Evolutionary conservation across 1,140 invertebrate species (phyloP).

Genomic region (Copidosoma floridanum): DNA sequence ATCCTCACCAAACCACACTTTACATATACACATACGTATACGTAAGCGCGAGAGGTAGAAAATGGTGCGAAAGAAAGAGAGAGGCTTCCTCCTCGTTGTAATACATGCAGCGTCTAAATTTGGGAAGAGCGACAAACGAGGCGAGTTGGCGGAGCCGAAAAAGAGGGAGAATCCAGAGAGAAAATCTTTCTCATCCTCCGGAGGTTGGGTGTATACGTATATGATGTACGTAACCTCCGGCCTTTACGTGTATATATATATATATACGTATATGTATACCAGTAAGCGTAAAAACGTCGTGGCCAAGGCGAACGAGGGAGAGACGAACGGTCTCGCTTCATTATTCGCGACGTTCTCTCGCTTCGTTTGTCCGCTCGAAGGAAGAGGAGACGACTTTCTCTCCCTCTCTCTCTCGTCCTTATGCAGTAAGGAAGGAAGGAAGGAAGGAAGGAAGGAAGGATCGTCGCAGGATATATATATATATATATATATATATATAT

Average conservation of each 20-base stretch:
- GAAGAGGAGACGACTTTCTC: constrained; percentile 30
- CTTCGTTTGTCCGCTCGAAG: constrained; percentile 54
- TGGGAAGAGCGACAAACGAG: constrained; percentile 7
- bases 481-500: too few relatives aligned
- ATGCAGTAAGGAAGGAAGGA: constrained; percentile 33
- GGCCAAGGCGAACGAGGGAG: constrained; percentile 2
- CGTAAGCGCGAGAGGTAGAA: too few relatives aligned
- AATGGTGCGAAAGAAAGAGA: too few relatives aligned
- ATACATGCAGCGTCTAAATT: constrained; percentile 30
- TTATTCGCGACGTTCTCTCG: constrained; percentile 54
- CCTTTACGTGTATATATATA: constrained; percentile 22
- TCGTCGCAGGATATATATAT: too few relatives aligned
- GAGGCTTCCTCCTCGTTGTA: background rate
- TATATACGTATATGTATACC: constrained; percentile 8
- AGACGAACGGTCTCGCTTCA: constrained; percentile 53
- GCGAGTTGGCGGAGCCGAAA: background rate
- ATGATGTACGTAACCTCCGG: background rate
- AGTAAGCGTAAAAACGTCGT: background rate
- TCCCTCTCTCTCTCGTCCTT: constrained; percentile 35
- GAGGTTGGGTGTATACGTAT: too few relatives aligned
- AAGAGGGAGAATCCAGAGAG: background rate
- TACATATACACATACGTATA: too few relatives aligned
- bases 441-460: too few relatives aligned
- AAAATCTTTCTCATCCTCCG: too few relatives aligned
- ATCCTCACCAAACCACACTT: background rate